Evolutionary conservation across 1,140 invertebrate species (phyloP).

Genomic region (Musca vetustissima): DNA sequence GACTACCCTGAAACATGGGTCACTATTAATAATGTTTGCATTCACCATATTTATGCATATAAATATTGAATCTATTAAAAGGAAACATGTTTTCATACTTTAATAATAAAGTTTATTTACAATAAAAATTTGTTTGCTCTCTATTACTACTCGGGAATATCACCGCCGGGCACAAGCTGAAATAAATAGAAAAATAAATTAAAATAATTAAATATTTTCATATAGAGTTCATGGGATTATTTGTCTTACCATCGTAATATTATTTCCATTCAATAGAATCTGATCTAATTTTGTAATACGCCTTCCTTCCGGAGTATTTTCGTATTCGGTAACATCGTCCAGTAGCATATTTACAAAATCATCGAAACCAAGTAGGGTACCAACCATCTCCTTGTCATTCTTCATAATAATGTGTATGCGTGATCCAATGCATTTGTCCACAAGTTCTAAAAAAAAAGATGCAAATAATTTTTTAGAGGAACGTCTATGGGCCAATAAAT

Average conservation of each 20-base stretch:
- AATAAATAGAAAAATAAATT: constrained; percentile 40
- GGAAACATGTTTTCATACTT: no score
- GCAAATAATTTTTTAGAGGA: no score
- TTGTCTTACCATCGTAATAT: constrained; percentile 90
- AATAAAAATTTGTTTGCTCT: no score
- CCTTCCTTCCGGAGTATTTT: constrained; percentile 94
- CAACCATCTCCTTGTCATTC: constrained; percentile 99
- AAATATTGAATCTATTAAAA: no score
- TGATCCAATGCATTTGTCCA: constrained; percentile 99
- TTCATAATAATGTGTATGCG: constrained; percentile 99
- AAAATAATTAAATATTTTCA: constrained; percentile 19
- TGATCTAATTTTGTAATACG: constrained; percentile 96
- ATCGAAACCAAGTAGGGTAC: constrained; percentile 96
- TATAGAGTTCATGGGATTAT: neutral
- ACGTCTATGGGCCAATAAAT: no score
- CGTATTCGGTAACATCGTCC: constrained; percentile 92
- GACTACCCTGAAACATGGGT: no score
- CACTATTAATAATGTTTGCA: no score
- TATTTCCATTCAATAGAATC: constrained; percentile 98
- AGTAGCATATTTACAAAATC: constrained; percentile 98
- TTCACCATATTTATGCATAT: no score
- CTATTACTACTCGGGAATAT: constrained; percentile 64
- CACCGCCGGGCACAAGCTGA: constrained; percentile 70
- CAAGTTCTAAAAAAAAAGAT: constrained; percentile 72
- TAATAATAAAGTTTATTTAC: no score